Conservation (phyloP, 30 jellyfish, hydroid and myxozoan genomes). For the Pelagia noctiluca region DNA sequence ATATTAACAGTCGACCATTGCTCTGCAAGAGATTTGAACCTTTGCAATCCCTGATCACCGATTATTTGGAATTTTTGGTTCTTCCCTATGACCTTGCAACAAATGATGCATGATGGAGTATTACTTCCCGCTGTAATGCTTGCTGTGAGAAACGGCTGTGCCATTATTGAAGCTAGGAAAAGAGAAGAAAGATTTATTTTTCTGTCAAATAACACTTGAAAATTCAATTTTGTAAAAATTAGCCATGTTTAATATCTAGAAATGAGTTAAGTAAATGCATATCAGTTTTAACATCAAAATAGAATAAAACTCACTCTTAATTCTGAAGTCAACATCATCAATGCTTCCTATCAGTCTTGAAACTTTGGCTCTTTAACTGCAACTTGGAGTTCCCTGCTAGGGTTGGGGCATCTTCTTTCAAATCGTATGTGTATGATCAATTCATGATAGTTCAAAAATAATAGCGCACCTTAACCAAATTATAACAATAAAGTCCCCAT, state of each 20-base stretch:
- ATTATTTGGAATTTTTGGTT: conserved; percentile 13
- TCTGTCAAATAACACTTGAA: neutral
- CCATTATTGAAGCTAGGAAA: conserved; percentile 1
- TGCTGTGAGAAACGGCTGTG: conserved; percentile 25
- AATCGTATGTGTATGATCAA: neutral
- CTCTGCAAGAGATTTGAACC: conserved; percentile 21
- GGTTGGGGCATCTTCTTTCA: neutral
- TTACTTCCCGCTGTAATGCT: neutral
- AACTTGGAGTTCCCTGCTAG: conserved; percentile 4
- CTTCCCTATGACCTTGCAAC: neutral
- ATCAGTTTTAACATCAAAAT: neutral
- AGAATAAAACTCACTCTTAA: neutral
- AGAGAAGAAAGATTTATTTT: neutral
- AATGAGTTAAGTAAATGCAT: neutral
- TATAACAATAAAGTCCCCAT: too few species aligned
- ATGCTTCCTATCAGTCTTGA: conserved; percentile 1
- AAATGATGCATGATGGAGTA: neutral
- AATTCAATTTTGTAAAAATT: neutral
- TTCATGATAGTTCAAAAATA: neutral
- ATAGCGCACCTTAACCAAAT: too few species aligned
- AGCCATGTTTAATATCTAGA: neutral
- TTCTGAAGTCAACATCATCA: conserved; percentile 1
- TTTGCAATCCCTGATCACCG: conserved; percentile 19
- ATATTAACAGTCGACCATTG: conserved; percentile 26
- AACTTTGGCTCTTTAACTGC: neutral